Evolutionary conservation across 1,140 invertebrate species (phyloP), one percentile per base, ranked within the genome.

Genomic region (Neuroterus valhalla): DNA sequence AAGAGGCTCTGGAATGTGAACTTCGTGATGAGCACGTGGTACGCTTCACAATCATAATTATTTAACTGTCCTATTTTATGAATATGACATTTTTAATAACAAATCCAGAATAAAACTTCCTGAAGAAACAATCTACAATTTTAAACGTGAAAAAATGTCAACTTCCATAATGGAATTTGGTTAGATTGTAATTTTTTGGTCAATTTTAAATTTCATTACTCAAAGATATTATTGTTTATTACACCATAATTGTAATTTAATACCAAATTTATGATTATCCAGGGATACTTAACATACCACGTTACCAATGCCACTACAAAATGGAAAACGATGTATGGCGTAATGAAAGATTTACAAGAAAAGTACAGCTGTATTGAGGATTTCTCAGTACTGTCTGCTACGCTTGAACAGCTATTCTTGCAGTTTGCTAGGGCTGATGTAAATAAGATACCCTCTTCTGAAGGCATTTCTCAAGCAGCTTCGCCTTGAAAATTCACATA

Each of bases 351-450:
- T 69, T 17, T 90, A 4, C 89, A 88, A 52, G 77, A 75, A 38
- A 84, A 82, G 50, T 86, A 85, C 68, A 75, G 66, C 55, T 88
- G 85, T 50, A 85, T 90, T 23, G 88, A 90, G 19, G 88, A 90
- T 80, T 90, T 86, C 55, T 85, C 87, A 3, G 84, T 90, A 71
- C 79, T 89, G 42, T 89, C 89, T 6, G 86, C 89, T 11, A 89
- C 89, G 0, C 80, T 91, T 23, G 89, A 91, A 17, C 89, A 91
- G 72, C 71, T 90, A 17, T 90, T 90, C 62, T 84, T 90, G 45
- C 85, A 89, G 38, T 90, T 90, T 72, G 89, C 89, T 26, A 86
- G 87, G 68, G 82, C 84, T 70, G 80, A 73, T 6, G 75, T 76
- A 55, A 75, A 52, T 10, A 38, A 38, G 31, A 38, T 38, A 8